Evolutionary conservation across 1,140 invertebrate species (phyloP), one percentile per base, ranked within the genome.

Genomic region (Arion vulgaris): DNA sequence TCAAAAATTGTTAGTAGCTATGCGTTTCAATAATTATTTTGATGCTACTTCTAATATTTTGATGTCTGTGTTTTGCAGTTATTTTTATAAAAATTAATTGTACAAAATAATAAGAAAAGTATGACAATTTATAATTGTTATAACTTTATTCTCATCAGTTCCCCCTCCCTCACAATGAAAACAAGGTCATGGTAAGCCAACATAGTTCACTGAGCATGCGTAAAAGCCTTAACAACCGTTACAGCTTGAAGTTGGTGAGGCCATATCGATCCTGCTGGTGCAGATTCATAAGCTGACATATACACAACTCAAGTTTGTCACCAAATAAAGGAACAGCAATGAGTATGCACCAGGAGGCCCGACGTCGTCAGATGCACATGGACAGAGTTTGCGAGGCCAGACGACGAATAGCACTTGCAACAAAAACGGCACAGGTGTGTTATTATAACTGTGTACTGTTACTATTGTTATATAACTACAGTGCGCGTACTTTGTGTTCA

Each of bases 391-490:
- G 80, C 34, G 71, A 53, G 51, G 80, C 80, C 2, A 72, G 80
- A 57, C 39, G 45, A 34, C n/a, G 51, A 7, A 45, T 81, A 71
- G 71, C 84, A 75, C 80, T 83, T 83, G 83, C 84, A 85, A n/a
- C 34, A 49, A 34, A 74, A 72, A 41, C 77, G 36, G 53, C 82
- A 74, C 36, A 69, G 68, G 28, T 32, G 49, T 26, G 53, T 11
- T 41, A 38, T 57, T 45, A 51, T n/a, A n/a, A n/a, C n/a, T 38
- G 38, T 68, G 57, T 81, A 26, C 36, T 36, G 45, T 11, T 34
- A 28, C 53, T 53, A 90, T 80, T 92, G 91, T 83, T 88, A 15
- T 26, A 57, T 57, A 15, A 57, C 26, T 57, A 57, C 51, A 57
- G 26, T 57, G 13, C 13, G 26, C 13, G 13, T 57, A 57, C 26